These are phyloP conservation scores for Hypolimnas misippus DNA, from an alignment of 2,888 invertebrate genomes.

Conservation along the genomic window DNA sequence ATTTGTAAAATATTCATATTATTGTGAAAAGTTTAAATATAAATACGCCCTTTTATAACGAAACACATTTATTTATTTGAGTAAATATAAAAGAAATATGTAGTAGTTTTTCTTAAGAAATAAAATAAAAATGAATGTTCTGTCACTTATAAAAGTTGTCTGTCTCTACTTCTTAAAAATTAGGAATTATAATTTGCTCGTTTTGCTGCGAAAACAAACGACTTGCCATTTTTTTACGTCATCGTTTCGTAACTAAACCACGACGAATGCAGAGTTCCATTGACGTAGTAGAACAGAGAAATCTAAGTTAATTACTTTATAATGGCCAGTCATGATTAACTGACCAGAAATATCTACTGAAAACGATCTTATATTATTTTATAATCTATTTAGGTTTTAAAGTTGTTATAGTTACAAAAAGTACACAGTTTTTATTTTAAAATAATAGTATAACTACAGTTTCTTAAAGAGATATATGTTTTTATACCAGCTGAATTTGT, in stretches of 20 bases:
- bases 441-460: too few relatives aligned
- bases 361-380: neutral
- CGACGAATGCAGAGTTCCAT: conserved; percentile 54
- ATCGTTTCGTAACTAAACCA: conserved; percentile 56
- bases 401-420: neutral
- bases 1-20: neutral
- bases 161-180: neutral
- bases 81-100: neutral
- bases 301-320: conserved; percentile 21
- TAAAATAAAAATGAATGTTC: neutral
- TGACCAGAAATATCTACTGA: neutral
- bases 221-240: conserved; percentile 49
- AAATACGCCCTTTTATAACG: neutral
- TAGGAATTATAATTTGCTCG: neutral
- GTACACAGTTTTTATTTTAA: neutral
- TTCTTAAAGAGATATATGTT: too few relatives aligned
- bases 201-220: conserved; percentile 43
- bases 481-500: too few relatives aligned
- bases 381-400: neutral
- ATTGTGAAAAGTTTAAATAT: neutral
- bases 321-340: conserved; percentile 12
- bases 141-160: neutral
- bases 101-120: neutral
- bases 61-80: too few relatives aligned
- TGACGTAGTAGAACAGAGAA: conserved; percentile 40